Base-by-base conservation (phyloP, 2,888 invertebrate species). In the Cantharis flavilabris region DNA sequence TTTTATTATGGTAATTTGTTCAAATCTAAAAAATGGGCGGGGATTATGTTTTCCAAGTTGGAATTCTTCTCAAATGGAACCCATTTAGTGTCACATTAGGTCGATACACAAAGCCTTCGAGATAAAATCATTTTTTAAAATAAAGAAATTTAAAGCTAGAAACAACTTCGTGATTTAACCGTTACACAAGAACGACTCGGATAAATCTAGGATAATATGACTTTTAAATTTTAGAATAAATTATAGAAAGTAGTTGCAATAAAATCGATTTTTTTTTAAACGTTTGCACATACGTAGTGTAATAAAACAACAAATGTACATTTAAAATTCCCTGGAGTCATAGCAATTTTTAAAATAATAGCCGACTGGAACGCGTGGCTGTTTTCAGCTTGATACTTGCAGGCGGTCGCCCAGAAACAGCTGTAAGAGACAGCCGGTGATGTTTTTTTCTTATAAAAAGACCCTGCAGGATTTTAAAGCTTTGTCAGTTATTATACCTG, bases 401-500 rank as follows among this genome's bases (percentile, higher is more conserved):
- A 80, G 75, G 78, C 80, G 75, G 79, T 80, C 74, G 81, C 80
- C 80, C 77, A 71, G 79, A 82, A 49, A 83, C 83, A 83, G 83
- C 83, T 83, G 83, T 81, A 76, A 78, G 62, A 70, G 80, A 82
- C 83, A 83, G 83, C 83, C 82, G 83, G 83, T 80, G 76, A 80
- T 77, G 76, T 76, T 79, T 80, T 81, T 82, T 83, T 81, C 69
- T 69, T 75, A 62, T 16, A 33, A 72, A 69, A 67, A 72, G 33
- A 78, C 81, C 81, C 81, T 81, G 81, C 81, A 83, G 83, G 83
- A 83, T 83, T 83, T 83, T 80, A 80, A 81, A 81, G 82, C 81
- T 81, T 82, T 79, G 83, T 84, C 84, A 84, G 84, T 83, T 84
- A 80, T 84, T 83, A 82, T 83, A 83, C 82, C 82, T 82, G 82